These are phyloP conservation scores for Galaxias olidus DNA, from an alignment of 2,797 vertebrate species.

Conservation along the genomic window DNA sequence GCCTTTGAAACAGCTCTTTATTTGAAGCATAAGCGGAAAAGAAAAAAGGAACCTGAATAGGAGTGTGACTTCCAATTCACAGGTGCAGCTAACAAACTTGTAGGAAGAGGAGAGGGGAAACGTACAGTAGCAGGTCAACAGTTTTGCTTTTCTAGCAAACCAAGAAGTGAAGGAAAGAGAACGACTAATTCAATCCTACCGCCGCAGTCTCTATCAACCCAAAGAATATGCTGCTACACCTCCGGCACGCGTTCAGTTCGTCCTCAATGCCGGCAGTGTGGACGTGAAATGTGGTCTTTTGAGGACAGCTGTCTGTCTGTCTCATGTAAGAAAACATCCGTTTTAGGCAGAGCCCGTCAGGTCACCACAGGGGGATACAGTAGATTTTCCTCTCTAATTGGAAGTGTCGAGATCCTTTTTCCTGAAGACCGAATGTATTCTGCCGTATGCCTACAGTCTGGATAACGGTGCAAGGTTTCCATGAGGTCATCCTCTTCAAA, in stretches of 20 bases:
- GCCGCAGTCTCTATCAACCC: constrained; percentile 34
- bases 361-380: too few species aligned
- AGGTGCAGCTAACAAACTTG: constrained; percentile 65
- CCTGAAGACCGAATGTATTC: too few species aligned
- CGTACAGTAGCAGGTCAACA: constrained; percentile 57
- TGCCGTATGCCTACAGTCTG: too few species aligned
- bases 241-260: constrained; percentile 21
- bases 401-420: too few species aligned
- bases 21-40: constrained; percentile 70
- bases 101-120: constrained; percentile 48
- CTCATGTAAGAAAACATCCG: too few species aligned
- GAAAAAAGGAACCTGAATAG: constrained; percentile 49
- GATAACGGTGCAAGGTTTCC: too few species aligned
- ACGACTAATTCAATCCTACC: constrained; percentile 30
- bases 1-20: constrained; percentile 71
- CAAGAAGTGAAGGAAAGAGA: constrained; percentile 14
- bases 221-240: constrained; percentile 21
- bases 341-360: too few species aligned
- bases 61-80: constrained; percentile 61
- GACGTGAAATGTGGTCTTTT: background rate
- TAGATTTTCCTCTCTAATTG: too few species aligned
- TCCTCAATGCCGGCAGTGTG: constrained; percentile 22
- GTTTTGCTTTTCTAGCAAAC: constrained; percentile 59
- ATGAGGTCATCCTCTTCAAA: too few species aligned
- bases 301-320: too few species aligned